A percentile compares a stretch with the other conserved stretches of the same genome.
Conservation (phyloP, 2,888 invertebrate genomes). For the Leistus spinibarbis region DNA sequence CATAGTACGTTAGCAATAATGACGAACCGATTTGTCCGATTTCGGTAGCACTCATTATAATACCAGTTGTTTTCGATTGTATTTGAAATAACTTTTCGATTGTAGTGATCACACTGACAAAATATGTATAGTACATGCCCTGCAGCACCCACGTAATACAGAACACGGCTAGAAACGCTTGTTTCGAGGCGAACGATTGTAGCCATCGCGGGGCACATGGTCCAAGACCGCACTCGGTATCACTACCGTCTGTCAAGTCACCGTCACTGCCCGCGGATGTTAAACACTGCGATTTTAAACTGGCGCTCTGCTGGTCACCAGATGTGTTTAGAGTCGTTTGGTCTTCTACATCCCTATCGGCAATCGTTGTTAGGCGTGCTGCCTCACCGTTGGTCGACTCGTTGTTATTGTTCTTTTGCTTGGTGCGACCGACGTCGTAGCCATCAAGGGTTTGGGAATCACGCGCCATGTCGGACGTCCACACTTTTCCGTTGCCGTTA, state of each 20-base stretch:
- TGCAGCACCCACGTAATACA: constrained; percentile 81
- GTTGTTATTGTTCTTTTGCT: constrained; percentile 52
- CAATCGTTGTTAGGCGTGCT: constrained; percentile 42
- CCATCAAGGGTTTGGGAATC: constrained; percentile 25
- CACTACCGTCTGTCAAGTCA: constrained; percentile 55
- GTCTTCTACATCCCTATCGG: constrained; percentile 41
- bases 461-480: constrained; percentile 38
- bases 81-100: constrained; percentile 92
- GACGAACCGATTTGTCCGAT: constrained; percentile 93
- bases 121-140: constrained; percentile 94
- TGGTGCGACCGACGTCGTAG: constrained; percentile 40
- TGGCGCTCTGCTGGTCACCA: constrained; percentile 44
- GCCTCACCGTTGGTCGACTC: constrained; percentile 50
- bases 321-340: constrained; percentile 3
- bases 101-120: constrained; percentile 91
- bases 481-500: constrained; percentile 33
- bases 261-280: constrained; percentile 46
- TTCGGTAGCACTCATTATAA: constrained; percentile 88
- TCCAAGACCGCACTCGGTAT: constrained; percentile 79
- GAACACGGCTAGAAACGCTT: constrained; percentile 87
- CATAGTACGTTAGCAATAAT: constrained; percentile 84
- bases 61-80: constrained; percentile 88
- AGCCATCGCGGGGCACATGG: constrained; percentile 77
- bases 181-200: constrained; percentile 82
- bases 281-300: constrained; percentile 48